Evolutionary conservation across 2,113 vertebrate genomes (phyloP).

Genomic region (Nycticryphes semicollaris): DNA sequence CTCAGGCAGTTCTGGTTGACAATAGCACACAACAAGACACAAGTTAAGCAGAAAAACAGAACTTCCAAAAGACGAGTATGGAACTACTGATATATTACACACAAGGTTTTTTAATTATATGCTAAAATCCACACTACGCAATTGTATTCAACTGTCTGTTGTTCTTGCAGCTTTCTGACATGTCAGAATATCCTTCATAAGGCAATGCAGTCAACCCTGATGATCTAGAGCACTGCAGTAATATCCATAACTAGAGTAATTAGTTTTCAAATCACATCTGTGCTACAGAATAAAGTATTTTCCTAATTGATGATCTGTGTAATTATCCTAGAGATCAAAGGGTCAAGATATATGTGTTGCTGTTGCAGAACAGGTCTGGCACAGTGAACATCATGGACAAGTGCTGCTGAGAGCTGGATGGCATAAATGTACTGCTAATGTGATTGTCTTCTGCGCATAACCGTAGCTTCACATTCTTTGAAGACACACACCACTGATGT

Average conservation of each 20-base stretch:
- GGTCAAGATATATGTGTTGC: not conserved
- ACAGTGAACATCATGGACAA: not conserved
- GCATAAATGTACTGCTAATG: not conserved
- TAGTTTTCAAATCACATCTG: not conserved
- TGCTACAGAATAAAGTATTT: not conserved
- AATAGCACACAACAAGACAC: not conserved
- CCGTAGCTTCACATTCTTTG: not conserved
- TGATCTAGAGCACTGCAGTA: not conserved
- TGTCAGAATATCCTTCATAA: not conserved
- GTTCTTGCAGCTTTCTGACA: not conserved
- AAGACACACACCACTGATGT: slow-evolving; percentile 6
- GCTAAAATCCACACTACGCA: not conserved
- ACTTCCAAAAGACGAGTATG: not conserved
- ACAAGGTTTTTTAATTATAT: not conserved
- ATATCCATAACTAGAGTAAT: not conserved
- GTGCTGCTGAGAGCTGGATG: not conserved
- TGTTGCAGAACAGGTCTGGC: not conserved
- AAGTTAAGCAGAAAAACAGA: not conserved
- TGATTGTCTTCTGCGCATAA: not conserved
- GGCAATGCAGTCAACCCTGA: not conserved
- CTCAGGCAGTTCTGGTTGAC: not conserved
- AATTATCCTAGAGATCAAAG: not conserved
- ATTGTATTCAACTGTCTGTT: not conserved
- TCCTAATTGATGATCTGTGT: not conserved
- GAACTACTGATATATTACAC: not conserved